Conservation (phyloP, 2,888 invertebrate genomes). For the Parasteatoda lunata region DNA sequence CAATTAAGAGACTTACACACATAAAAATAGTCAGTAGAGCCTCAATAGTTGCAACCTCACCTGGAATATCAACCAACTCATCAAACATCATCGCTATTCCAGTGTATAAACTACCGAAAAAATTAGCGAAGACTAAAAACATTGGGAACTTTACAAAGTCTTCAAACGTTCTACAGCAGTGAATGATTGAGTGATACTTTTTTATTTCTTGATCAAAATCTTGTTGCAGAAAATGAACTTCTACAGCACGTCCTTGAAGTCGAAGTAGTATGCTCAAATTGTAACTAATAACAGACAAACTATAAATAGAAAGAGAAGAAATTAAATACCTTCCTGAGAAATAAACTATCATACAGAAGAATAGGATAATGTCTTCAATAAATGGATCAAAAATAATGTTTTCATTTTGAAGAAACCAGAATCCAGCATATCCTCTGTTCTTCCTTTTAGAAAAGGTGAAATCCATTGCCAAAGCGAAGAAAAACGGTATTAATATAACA, state of each 20-base stretch:
- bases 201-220: slow-evolving; percentile 2
- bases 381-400: too few species aligned
- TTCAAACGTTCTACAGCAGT: slow-evolving; percentile 7
- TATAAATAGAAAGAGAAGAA: background rate
- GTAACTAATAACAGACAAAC: background rate
- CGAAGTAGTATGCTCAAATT: background rate
- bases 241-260: background rate
- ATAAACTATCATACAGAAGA: background rate
- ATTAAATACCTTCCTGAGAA: slow-evolving; percentile 3
- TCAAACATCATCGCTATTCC: background rate
- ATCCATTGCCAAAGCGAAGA: too few species aligned
- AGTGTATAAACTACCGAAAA: background rate
- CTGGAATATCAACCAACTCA: background rate
- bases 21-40: background rate
- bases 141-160: background rate
- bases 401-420: too few species aligned
- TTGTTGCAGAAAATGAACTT: background rate
- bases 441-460: too few species aligned
- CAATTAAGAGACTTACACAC: background rate
- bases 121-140: slow-evolving; percentile 1
- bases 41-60: background rate
- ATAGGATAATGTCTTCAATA: background rate
- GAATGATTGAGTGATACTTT: background rate
- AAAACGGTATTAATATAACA: too few species aligned
- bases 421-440: too few species aligned